Evolutionary conservation across 2,113 vertebrate genomes (phyloP).

Genomic region (Lamprologus lemairii): DNA sequence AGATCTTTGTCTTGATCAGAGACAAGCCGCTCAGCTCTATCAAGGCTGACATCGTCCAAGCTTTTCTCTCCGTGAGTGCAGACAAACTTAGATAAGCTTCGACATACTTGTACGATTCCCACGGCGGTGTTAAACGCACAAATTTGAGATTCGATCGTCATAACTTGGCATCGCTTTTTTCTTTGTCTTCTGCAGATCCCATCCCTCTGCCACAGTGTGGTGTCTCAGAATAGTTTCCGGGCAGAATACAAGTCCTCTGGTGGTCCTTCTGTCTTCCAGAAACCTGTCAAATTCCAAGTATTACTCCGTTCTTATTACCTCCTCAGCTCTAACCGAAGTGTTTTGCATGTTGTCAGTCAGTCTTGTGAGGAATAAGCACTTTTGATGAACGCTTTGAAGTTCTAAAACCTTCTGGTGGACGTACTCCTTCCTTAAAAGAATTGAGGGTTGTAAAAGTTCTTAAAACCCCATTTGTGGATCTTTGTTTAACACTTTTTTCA

Average conservation of each 20-base stretch:
- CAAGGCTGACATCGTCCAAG: slow-evolving; percentile 90
- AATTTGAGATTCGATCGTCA: not conserved
- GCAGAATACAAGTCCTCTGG: slow-evolving; percentile 87
- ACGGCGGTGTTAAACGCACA: not conserved
- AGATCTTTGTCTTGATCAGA: slow-evolving; percentile 85
- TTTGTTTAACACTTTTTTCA: not conserved
- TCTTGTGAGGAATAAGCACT: not conserved
- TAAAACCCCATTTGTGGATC: not conserved
- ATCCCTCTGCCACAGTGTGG: slow-evolving; percentile 88
- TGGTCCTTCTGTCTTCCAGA: slow-evolving; percentile 89
- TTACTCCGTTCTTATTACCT: not conserved
- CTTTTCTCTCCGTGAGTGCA: slow-evolving; percentile 83
- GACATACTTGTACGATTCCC: not conserved
- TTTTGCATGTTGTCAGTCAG: not conserved
- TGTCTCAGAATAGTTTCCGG: slow-evolving; percentile 91
- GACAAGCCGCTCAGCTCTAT: slow-evolving; percentile 93
- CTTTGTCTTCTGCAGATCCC: slow-evolving; percentile 72
- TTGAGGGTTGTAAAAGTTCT: not conserved
- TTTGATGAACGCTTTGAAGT: not conserved
- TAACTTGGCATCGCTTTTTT: not conserved
- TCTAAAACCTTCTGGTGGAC: not conserved
- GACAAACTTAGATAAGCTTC: not conserved
- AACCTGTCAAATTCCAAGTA: slow-evolving; percentile 87
- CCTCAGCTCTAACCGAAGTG: not conserved
- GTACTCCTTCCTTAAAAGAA: not conserved